phyloP scores from a whole-genome alignment of 2,888 invertebrate genomes.

The Thera britannica region DNA sequence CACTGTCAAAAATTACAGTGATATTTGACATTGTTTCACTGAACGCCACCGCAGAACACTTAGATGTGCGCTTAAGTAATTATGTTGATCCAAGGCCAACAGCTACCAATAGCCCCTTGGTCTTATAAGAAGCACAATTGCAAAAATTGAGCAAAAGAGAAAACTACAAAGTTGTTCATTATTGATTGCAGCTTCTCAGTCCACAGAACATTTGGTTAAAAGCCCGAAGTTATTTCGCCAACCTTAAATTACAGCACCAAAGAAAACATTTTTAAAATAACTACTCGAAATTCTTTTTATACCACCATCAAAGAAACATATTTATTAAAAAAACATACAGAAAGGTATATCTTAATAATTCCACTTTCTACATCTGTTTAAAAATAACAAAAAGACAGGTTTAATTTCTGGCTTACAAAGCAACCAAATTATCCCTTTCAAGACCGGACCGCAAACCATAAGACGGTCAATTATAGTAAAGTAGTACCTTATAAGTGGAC shows the following conservation, averaged over 20 bases:
- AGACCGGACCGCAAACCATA: slow-evolving; percentile 55
- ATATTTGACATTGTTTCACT: no score
- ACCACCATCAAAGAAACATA: slow-evolving; percentile 13
- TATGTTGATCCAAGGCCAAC: no score
- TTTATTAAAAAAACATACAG: slow-evolving; percentile 10
- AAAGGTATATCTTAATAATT: background rate
- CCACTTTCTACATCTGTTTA: slow-evolving; percentile 34
- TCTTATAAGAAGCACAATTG: background rate
- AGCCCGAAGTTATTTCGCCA: slow-evolving; percentile 15
- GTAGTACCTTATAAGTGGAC: slow-evolving; percentile 68
- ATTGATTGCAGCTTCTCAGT: no score
- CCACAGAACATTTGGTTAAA: slow-evolving; percentile 11
- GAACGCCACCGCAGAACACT: no score
- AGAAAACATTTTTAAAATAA: slow-evolving; percentile 10
- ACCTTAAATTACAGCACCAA: background rate
- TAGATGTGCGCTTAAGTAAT: background rate
- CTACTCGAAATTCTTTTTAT: slow-evolving; percentile 3
- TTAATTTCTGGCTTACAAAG: slow-evolving; percentile 55
- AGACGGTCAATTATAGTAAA: slow-evolving; percentile 51
- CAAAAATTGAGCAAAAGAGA: background rate
- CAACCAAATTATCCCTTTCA: slow-evolving; percentile 62
- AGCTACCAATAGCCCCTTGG: no score
- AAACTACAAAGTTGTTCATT: background rate
- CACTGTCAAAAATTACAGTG: no score
- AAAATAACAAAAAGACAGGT: slow-evolving; percentile 41